Evolutionary conservation across 2,888 invertebrate genomes (phyloP).

Genomic region (Hetaerina titia): DNA sequence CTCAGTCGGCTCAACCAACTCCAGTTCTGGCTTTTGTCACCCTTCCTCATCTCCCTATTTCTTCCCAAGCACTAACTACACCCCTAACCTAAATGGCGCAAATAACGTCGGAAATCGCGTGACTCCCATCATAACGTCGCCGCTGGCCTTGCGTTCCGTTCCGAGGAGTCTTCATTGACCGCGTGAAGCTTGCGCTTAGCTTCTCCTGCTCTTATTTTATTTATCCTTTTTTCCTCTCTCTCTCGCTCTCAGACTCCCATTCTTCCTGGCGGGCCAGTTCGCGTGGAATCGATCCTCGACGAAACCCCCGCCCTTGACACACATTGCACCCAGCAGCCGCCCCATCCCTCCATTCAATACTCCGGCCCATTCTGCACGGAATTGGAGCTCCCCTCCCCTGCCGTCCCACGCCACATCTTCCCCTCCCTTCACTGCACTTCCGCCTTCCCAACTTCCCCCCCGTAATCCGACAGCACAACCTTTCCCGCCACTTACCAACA

Average conservation of each 20-base stretch:
- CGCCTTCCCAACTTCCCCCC: no score
- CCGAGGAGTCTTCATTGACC: background rate
- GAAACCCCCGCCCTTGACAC: background rate
- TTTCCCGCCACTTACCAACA: no score
- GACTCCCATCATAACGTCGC: background rate
- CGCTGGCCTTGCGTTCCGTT: background rate
- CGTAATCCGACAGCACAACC: no score
- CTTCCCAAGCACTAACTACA: background rate
- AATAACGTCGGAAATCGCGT: background rate
- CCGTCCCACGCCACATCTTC: no score
- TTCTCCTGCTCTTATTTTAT: background rate
- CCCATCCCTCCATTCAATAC: background rate
- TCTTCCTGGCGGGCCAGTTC: background rate
- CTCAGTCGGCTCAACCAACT: background rate
- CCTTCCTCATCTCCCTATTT: background rate
- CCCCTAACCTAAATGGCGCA: background rate
- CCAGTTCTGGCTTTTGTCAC: background rate
- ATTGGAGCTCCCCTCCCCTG: no score
- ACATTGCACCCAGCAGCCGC: background rate
- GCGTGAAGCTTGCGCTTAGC: background rate
- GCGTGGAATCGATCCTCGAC: background rate
- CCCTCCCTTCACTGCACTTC: no score
- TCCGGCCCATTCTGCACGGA: background rate
- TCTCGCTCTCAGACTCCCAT: background rate
- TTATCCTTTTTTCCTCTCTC: background rate